Conservation (phyloP, 2,797 vertebrate genomes). For the Propithecus deckenii region DNA sequence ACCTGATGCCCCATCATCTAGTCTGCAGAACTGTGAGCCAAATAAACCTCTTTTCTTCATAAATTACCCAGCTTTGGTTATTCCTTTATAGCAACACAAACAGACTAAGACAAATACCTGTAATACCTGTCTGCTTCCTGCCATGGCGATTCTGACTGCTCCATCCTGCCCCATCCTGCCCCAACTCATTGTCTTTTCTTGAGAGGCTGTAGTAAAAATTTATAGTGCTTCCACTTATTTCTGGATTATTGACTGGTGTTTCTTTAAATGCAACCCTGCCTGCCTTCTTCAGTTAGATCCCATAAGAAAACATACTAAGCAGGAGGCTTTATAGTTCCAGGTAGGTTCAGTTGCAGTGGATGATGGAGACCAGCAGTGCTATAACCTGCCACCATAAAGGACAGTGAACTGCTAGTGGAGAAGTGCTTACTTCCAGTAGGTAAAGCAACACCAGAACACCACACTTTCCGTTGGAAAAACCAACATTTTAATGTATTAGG, state of each 20-base stretch:
- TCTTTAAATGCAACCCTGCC: neutral
- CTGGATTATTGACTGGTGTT: neutral
- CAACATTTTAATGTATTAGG: neutral
- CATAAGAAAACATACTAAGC: neutral
- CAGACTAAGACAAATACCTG: neutral
- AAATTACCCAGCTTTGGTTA: neutral
- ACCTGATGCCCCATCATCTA: neutral
- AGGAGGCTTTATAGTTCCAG: neutral
- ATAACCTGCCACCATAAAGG: neutral
- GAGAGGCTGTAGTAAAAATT: neutral
- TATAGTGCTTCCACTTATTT: neutral
- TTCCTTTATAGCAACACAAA: neutral
- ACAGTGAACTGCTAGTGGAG: neutral
- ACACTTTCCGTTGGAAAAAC: neutral
- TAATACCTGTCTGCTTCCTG: neutral
- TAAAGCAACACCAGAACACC: neutral
- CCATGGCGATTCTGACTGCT: fast-evolving
- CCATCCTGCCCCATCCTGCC: neutral
- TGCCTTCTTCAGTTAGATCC: neutral
- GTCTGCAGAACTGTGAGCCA: neutral
- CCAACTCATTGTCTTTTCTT: neutral
- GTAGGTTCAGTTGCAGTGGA: neutral
- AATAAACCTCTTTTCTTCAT: neutral
- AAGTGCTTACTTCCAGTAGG: neutral
- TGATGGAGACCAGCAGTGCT: neutral